Percentiles rank a stretch among this genome's conserved stretches.
Evolutionary conservation across 2,113 vertebrate species (phyloP).

Genomic region (Malurus elegans): DNA sequence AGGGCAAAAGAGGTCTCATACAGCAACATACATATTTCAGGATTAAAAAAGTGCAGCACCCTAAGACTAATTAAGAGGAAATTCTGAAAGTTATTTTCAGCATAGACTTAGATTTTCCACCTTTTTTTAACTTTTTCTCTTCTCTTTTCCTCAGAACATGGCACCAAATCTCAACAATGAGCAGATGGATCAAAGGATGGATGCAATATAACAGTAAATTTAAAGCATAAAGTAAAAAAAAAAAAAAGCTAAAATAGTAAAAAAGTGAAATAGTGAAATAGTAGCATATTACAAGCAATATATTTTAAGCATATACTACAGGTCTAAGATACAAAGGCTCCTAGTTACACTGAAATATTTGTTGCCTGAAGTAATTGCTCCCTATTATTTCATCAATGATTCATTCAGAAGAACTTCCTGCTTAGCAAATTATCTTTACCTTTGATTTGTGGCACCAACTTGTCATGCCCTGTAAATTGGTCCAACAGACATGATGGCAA

Average conservation of each 20-base stretch:
- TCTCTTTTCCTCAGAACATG: background rate
- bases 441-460: background rate
- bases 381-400: slow-evolving; percentile 1
- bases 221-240: background rate
- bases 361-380: background rate
- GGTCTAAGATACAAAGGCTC: background rate
- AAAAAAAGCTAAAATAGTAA: background rate
- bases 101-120: background rate
- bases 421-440: background rate
- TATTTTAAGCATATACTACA: background rate
- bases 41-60: background rate
- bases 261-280: background rate
- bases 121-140: background rate
- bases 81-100: background rate
- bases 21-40: background rate
- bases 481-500: background rate
- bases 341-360: background rate
- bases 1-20: background rate
- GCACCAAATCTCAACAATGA: background rate
- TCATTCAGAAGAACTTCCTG: slow-evolving; percentile 34
- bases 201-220: background rate
- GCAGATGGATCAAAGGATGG: background rate
- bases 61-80: background rate
- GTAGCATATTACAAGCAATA: background rate
- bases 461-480: background rate